Evolutionary conservation across 1,140 invertebrate species (phyloP), one percentile per base, ranked within the genome.

Genomic region (Acromyrmex heyeri): DNA sequence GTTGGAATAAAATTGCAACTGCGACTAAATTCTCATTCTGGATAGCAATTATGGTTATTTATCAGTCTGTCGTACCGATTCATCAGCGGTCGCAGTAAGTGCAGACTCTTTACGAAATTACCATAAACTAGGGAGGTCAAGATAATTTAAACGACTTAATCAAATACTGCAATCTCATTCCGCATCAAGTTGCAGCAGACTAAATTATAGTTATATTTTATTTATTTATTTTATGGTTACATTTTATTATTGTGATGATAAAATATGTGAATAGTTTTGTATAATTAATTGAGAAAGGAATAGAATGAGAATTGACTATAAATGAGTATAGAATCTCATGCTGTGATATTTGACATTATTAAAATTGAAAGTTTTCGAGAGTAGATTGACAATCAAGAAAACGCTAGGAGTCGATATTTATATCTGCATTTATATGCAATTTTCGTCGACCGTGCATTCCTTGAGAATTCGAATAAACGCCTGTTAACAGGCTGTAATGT

Each of bases 391-490:
- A 76, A 77, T 76, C 6, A 61, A 27, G 6, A 16, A n/a, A 59
- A 61, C 44, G 27, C 38, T 76, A 61, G 4, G 10, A 65, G 65
- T 5, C 5, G 10, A 2, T 21, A 34, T 72, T 6, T 72, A 70
- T 27, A 16, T 72, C 24, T 27, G 18, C 21, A 21, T 21, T 21
- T 21, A 21, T 21, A 21, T 21, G 21, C 2, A 3, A 6, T 24
- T 8, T 18, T 44, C 3, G 16, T 30, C 6, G 21, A 2, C 8
- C n/a, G n/a, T 57, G n/a, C 7, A 67, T 30, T 48, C 8, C 16
- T 62, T 61, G n/a, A 57, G 82, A 89, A 89, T 88, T 89, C 75
- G 78, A 89, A 89, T 89, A 86, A 88, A 79, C 27, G 16, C 30
- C 55, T 18, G 24, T 67, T 69, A 61, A 79, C 27, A 75, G 21